Evolutionary conservation across 2,113 vertebrate species (phyloP).

Genomic region (Myodes glareolus): DNA sequence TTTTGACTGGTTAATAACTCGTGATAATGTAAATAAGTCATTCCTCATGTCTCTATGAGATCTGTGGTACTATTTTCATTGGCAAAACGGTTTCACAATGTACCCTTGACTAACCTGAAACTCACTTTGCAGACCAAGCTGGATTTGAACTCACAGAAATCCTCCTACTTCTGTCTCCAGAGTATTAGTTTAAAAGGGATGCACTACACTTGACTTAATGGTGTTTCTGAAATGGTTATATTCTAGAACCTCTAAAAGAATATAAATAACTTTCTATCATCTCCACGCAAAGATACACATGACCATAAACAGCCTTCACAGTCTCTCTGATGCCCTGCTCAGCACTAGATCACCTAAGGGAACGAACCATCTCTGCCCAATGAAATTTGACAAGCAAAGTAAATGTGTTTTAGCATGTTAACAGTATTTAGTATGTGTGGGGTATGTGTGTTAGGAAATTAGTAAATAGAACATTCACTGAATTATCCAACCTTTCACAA

Average conservation of each 20-base stretch:
- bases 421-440: neutral
- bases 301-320: neutral
- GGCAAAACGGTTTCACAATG: neutral
- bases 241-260: neutral
- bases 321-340: neutral
- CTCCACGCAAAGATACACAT: neutral
- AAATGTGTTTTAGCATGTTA: neutral
- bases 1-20: constrained; percentile 30
- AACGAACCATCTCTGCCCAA: neutral
- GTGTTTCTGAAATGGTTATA: neutral
- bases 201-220: neutral
- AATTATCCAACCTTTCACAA: neutral
- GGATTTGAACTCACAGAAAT: too few species aligned
- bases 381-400: neutral
- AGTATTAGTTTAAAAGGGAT: neutral
- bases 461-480: neutral
- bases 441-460: too few species aligned
- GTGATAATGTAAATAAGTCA: neutral
- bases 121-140: neutral
- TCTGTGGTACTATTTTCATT: neutral
- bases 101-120: neutral
- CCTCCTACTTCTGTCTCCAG: neutral
- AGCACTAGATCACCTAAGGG: neutral
- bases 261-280: neutral
- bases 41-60: neutral